Conservation (phyloP, 2,797 vertebrate species). For the Phylloscopus collybita region DNA sequence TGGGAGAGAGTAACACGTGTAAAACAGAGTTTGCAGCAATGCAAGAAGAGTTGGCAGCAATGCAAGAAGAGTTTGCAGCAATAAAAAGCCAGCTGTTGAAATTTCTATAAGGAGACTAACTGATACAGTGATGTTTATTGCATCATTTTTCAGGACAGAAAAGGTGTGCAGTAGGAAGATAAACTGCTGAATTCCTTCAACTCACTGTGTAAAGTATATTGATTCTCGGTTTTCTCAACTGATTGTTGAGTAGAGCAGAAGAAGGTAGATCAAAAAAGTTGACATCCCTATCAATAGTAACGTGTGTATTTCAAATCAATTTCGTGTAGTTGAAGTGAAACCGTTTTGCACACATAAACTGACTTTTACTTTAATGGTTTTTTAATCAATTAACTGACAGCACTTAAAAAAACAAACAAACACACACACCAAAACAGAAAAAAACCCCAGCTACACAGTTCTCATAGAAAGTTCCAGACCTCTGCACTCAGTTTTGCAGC, state of each 20-base stretch:
- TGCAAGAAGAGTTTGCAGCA: background rate
- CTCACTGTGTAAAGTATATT: background rate
- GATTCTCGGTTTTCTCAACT: background rate
- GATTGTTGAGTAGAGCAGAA: background rate
- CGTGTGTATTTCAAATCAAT: background rate
- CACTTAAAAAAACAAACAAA: background rate
- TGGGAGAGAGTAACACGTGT: background rate
- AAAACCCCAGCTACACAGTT: rapidly evolving
- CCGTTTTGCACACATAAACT: background rate
- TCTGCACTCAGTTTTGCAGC: background rate
- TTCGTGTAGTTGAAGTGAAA: background rate
- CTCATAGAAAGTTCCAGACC: background rate
- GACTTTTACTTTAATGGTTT: background rate
- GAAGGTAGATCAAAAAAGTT: background rate
- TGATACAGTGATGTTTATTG: background rate
- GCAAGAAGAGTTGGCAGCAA: background rate
- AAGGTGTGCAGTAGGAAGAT: background rate
- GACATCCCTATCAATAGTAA: background rate
- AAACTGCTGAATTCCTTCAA: background rate
- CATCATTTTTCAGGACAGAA: background rate
- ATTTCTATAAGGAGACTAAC: background rate
- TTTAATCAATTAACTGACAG: background rate
- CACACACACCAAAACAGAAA: background rate
- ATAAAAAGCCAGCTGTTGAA: background rate
- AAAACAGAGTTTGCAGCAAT: background rate